phyloP scores from a whole-genome alignment of 2,113 vertebrate species.

The Macrotis lagotis region DNA sequence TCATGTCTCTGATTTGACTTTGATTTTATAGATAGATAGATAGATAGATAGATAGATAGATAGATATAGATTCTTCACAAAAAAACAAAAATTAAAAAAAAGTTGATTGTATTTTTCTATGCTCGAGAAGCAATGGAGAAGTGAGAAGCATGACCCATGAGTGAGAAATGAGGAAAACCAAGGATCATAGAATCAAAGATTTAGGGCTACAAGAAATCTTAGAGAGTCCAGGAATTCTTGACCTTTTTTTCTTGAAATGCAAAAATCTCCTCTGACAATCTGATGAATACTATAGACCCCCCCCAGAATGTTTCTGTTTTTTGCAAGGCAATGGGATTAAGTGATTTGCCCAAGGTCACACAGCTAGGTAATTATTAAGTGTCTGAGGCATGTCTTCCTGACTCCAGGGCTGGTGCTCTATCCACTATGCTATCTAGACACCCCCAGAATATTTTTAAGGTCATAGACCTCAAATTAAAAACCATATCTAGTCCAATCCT shows the following conservation, averaged over 20 bases:
- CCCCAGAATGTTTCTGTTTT: neutral
- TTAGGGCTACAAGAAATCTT: neutral
- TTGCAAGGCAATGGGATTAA: no score
- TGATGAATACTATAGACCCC: neutral
- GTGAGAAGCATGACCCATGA: neutral
- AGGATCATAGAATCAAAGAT: neutral
- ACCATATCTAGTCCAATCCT: no score
- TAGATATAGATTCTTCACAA: no score
- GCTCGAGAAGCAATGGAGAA: neutral
- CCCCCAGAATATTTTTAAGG: no score
- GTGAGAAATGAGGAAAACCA: neutral
- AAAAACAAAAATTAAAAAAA: neutral
- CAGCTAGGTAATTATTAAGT: no score
- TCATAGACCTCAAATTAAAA: no score
- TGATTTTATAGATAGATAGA: no score
- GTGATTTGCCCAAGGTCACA: no score
- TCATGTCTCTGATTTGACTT: neutral
- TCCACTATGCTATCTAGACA: no score
- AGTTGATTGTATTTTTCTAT: neutral
- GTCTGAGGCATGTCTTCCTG: no score
- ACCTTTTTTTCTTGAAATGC: neutral
- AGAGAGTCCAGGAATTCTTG: neutral
- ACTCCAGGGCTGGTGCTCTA: no score
- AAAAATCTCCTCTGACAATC: neutral
- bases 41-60: no score